Evolutionary conservation across 2,113 vertebrate genomes (phyloP), one percentile per base, ranked within the genome.

Genomic region (Nerophis lumbriciformis): DNA sequence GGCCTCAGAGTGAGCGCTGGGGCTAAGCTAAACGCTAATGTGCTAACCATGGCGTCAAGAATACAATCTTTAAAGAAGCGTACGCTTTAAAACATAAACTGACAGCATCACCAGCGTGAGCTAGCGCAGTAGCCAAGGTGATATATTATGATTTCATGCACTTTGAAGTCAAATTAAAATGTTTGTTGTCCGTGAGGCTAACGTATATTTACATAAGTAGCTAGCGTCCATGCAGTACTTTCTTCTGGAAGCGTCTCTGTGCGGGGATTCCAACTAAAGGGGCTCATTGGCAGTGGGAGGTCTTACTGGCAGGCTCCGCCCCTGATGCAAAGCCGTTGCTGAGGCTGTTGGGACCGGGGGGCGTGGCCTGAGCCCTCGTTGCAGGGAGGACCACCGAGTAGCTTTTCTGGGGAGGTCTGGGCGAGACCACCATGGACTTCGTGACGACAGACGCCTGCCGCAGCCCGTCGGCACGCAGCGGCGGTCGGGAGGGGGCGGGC

Each of bases 291-390:
- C 85, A 85, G 66, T 74, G 79, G 58, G 88, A 2, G 6, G 75
- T 76, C 68, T 83, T 85, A 55, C 66, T 73, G 53, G 48, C 47
- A 4, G 84, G 67, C 70, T 87, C 90, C 5, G 74, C 72, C 71
- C 73, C 83, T 1, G 84, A 6, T 1, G 21, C 39, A 55, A 88
- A 87, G 53, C 90, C 91, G 13, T 92, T 92, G 73, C 83, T 88
- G 63, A 91, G 84, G 65, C 65, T 85, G 62, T 71, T 86, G 16
- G 91, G 88, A 62, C 84, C 87, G 0, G 79, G 77, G 10, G 89
- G 83, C 1, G 69, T 63, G 45, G 76, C 44, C 50, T 79, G 78
- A 0, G 15, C 59, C 48, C 67, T 73, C 49, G 77, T 48, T 13
- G 75, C 2, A 0, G 77, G 54, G 39, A 79, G 85, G 11, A 86